A percentile compares a stretch with the other conserved stretches of the same genome.
phyloP scores from a whole-genome alignment of 1,140 invertebrate species.

The Telenomus remus region DNA sequence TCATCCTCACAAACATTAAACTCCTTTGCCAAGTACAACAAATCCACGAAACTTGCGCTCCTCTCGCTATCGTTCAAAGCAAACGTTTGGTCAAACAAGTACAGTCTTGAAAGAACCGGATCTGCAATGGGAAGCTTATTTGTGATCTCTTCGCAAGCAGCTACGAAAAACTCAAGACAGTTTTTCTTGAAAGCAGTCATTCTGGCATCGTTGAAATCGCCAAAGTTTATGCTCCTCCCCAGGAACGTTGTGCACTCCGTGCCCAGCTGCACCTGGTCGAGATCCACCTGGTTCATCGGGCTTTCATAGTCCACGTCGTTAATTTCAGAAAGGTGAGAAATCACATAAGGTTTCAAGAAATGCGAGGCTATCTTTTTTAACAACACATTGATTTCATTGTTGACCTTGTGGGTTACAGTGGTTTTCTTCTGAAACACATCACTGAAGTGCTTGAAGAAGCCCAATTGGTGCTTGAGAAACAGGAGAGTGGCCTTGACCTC shows the following conservation, averaged over 20 bases:
- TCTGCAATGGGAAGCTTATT: conserved; percentile 15
- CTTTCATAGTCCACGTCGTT: conserved; percentile 27
- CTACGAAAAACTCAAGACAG: conserved; percentile 13
- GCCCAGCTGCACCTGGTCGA: conserved; percentile 26
- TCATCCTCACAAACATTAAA: conserved; percentile 36
- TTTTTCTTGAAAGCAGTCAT: conserved; percentile 8
- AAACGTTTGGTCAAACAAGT: conserved; percentile 25
- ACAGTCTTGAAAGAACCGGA: conserved; percentile 30
- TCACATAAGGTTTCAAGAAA: conserved; percentile 32
- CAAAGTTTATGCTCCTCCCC: conserved; percentile 5
- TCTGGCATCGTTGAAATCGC: not conserved
- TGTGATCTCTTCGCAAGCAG: conserved; percentile 32
- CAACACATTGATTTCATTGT: conserved; percentile 22
- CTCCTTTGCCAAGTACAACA: conserved; percentile 28
- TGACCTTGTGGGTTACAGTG: conserved; percentile 29
- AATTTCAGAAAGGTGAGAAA: conserved; percentile 21
- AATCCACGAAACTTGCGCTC: conserved; percentile 13
- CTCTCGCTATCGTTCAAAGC: conserved; percentile 29
- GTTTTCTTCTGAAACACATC: conserved; percentile 39
- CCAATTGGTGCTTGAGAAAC: conserved; percentile 32
- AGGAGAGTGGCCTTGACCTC: conserved; percentile 34
- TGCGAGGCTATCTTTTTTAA: conserved; percentile 24
- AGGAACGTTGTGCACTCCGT: conserved; percentile 26
- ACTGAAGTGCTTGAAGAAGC: conserved; percentile 37
- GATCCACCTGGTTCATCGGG: conserved; percentile 23